A percentile compares a stretch with the other conserved stretches of the same genome.
These are phyloP conservation scores for Bombylius major DNA, from an alignment of 2,888 invertebrate species.

Conservation along the genomic window DNA sequence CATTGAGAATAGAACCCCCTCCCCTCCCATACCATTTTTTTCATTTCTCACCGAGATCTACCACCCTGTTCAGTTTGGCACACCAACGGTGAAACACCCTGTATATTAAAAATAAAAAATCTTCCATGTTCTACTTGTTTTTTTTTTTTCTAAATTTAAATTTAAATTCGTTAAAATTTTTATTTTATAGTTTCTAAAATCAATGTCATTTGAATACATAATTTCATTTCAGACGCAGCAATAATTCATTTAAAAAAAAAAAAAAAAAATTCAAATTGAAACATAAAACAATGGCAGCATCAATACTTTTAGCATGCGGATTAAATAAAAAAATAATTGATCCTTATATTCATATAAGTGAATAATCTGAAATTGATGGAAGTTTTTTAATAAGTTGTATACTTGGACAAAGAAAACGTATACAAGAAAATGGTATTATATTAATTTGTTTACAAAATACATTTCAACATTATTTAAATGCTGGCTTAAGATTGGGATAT, in stretches of 20 bases:
- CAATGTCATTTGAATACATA: too few species aligned
- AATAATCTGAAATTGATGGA: slow-evolving; percentile 56
- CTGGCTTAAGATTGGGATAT: slow-evolving; percentile 60
- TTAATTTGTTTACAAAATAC: slow-evolving; percentile 58
- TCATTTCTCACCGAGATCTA: too few species aligned
- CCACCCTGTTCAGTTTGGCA: too few species aligned
- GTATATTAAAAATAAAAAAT: too few species aligned
- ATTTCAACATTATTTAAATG: slow-evolving; percentile 57
- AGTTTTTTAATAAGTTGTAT: slow-evolving; percentile 59
- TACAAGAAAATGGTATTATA: slow-evolving; percentile 43
- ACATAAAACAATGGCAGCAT: slow-evolving; percentile 43
- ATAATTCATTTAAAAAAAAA: not conserved
- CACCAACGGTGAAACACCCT: too few species aligned
- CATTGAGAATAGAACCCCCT: too few species aligned
- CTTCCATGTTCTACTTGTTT: too few species aligned
- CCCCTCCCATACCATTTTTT: too few species aligned
- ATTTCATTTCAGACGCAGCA: too few species aligned
- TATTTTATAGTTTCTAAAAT: too few species aligned
- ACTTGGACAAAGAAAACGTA: slow-evolving; percentile 47
- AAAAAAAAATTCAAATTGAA: not conserved
- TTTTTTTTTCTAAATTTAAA: too few species aligned
- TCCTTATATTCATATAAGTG: slow-evolving; percentile 50
- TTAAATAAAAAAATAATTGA: slow-evolving; percentile 45
- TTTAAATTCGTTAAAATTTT: too few species aligned
- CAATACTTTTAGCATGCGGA: slow-evolving; percentile 49